Percentiles rank a stretch among this genome's conserved stretches.
These are phyloP conservation scores for Allolobophora icterica DNA, from an alignment of 2,888 invertebrate species.

Conservation along the genomic window DNA sequence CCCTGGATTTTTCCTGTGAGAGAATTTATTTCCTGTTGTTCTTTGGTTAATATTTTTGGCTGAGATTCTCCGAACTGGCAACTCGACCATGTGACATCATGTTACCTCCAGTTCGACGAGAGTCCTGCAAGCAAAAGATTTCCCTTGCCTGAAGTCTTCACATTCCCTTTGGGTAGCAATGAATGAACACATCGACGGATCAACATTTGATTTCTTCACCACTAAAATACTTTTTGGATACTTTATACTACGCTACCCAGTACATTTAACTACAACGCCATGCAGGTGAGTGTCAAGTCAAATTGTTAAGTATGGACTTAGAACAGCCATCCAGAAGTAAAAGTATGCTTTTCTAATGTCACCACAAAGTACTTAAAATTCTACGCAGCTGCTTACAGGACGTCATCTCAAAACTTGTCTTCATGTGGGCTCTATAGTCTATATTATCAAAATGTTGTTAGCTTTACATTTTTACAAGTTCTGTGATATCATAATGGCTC, in stretches of 20 bases:
- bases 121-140: constrained; percentile 27
- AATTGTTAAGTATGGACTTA: not conserved
- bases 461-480: not conserved
- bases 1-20: not conserved
- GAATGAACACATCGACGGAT: not conserved
- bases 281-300: not conserved
- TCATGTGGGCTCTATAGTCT: not conserved
- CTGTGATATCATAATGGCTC: not conserved
- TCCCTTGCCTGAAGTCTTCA: constrained; percentile 17
- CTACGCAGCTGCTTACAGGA: not conserved
- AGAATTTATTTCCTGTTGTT: not conserved
- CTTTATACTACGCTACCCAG: not conserved
- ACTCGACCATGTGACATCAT: constrained; percentile 30
- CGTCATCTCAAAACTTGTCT: not conserved
- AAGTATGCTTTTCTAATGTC: not conserved
- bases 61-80: constrained; percentile 43
- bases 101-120: constrained; percentile 27
- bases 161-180: not conserved
- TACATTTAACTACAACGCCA: not conserved
- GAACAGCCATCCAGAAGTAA: not conserved
- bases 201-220: not conserved
- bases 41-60: constrained; percentile 45
- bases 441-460: not conserved
- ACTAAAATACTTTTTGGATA: not conserved
- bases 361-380: not conserved